Base-by-base conservation (phyloP, 2,797 vertebrate species). In the Pangasius sanitwongsei region DNA sequence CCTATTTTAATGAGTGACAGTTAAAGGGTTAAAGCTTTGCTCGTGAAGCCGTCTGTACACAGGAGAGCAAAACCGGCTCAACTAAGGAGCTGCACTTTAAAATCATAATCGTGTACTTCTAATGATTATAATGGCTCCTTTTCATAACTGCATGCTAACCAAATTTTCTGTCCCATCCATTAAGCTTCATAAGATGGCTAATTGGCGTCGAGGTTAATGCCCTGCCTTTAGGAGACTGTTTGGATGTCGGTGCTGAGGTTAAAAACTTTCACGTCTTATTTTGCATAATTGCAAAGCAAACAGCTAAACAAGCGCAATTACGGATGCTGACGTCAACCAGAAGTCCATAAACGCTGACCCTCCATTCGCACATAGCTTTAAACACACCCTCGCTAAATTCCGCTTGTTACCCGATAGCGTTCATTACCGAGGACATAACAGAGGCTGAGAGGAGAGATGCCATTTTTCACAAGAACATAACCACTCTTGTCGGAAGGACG, bases 251-350 rank as follows among this genome's bases (percentile, higher is more conserved):
- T 4, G 15, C 70, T 80, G 90, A 55, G 25, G 72, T 57, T 89
- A 74, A 81, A 69, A 82, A 50, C 70, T 34, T 83, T 72, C 69
- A 50, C 23, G 53, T 87, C 48, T 84, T 93, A 91, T 75, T 92
- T 91, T 92, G 92, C 92, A 94, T 94, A 95, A 95, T 95, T 94
- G 94, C 90, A 92, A n/a, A 11, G 86, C 7, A 34, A 59, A 81
- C 59, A 44, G 63, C 23, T 41, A 63, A 63, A 67, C 63, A 72
- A 78, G 31, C 59, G 75, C 80, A 57, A 87, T 90, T 93, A 88
- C 91, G 91, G 90, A 93, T 91, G 89, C 92, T 7, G 7, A 83
- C 90, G 91, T 94, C 94, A 94, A 93, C 78, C 85, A 89, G 82
- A 80, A 34, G 41, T 16, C 85, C 74, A 85, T 63, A 88, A 91